Evolutionary conservation across 1,140 invertebrate genomes (phyloP).

Genomic region (Drosophila saltans): DNA sequence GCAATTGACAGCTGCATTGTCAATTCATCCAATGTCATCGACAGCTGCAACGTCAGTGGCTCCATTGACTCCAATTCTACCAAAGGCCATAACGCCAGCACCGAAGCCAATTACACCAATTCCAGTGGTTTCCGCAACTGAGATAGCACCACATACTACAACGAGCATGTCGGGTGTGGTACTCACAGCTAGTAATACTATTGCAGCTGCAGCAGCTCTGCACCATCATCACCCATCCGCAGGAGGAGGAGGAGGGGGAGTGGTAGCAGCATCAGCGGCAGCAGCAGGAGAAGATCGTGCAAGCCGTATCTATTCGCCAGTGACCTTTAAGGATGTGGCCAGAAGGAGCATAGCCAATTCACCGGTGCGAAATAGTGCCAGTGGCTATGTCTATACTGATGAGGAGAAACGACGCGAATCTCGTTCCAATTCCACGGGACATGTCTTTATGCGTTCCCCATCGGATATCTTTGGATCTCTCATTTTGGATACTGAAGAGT

Average conservation of each 20-base stretch:
- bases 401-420: constrained; percentile 82
- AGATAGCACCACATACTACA: constrained; percentile 24
- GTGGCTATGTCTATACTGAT: constrained; percentile 52
- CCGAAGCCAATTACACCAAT: constrained; percentile 48
- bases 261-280: constrained; percentile 80
- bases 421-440: constrained; percentile 85
- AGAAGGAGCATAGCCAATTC: constrained; percentile 89
- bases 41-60: constrained; percentile 30
- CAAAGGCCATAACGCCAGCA: constrained; percentile 58
- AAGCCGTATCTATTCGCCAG: constrained; percentile 89
- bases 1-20: constrained; percentile 72
- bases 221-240: constrained; percentile 56
- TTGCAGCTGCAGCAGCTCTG: constrained; percentile 56
- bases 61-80: constrained; percentile 33
- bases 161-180: constrained; percentile 47
- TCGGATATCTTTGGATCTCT: constrained; percentile 84
- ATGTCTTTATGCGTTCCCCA: constrained; percentile 84
- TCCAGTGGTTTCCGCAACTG: constrained; percentile 18
- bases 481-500: constrained; percentile 85
- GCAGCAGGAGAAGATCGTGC: constrained; percentile 84
- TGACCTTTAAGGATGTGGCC: constrained; percentile 93
- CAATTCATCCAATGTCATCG: constrained; percentile 57
- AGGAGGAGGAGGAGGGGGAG: constrained; percentile 81
- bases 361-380: constrained; percentile 84
- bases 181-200: constrained; percentile 41